Evolutionary conservation across 1,140 invertebrate species (phyloP).

Genomic region (Phthorimaea operculella): DNA sequence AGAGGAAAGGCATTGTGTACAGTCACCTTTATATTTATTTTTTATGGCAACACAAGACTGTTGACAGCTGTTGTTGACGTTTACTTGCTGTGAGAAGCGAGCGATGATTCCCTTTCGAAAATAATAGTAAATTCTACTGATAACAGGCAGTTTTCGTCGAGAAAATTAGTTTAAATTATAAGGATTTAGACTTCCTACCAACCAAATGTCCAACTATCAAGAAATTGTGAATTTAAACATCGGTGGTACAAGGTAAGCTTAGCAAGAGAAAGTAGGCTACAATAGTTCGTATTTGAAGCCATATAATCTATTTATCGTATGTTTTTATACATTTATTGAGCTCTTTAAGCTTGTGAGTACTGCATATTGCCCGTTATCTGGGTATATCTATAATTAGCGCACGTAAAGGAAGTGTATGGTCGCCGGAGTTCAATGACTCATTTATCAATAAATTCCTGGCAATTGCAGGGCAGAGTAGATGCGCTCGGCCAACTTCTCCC

Average conservation of each 20-base stretch:
- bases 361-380: too few relatives aligned
- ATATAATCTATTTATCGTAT: background rate
- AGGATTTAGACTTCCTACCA: background rate
- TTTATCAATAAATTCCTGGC: too few relatives aligned
- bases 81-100: background rate
- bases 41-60: slow-evolving; percentile 1
- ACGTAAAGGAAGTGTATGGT: too few relatives aligned
- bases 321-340: background rate
- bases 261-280: background rate
- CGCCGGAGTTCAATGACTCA: too few relatives aligned
- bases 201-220: slow-evolving; percentile 58
- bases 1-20: too few relatives aligned
- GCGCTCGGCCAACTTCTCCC: too few relatives aligned
- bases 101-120: background rate
- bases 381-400: background rate
- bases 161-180: background rate
- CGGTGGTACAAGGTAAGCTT: slow-evolving; percentile 48
- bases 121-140: background rate
- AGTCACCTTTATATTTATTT: too few relatives aligned
- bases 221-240: slow-evolving; percentile 62
- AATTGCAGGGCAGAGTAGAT: too few relatives aligned
- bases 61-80: slow-evolving; percentile 16
- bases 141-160: background rate
- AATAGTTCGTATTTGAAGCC: background rate
- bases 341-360: too few relatives aligned